Evolutionary conservation across 2,113 vertebrate species (phyloP).

Genomic region (Piaya cayana): DNA sequence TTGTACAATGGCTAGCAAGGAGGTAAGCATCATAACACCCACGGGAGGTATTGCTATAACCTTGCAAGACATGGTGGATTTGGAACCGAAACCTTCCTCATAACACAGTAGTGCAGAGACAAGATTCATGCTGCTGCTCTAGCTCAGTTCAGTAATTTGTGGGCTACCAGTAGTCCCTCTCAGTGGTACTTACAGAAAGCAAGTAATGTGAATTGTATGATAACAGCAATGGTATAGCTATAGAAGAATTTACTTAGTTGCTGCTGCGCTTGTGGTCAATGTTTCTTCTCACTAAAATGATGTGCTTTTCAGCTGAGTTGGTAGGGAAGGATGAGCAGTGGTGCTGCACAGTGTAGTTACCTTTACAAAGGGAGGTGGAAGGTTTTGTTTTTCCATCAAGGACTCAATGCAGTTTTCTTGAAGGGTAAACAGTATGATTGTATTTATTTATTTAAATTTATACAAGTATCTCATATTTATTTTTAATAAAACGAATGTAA

Average conservation of each 20-base stretch:
- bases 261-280: neutral
- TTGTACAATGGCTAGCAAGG: neutral
- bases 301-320: neutral
- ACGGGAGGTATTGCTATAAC: neutral
- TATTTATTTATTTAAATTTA: neutral
- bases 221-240: neutral
- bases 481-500: neutral
- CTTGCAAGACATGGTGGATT: neutral
- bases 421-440: neutral
- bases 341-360: neutral
- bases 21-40: neutral
- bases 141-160: neutral
- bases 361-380: rapidly evolving
- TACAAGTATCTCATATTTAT: neutral
- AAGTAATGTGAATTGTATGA: neutral
- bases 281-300: neutral
- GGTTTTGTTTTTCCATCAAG: neutral
- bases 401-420: neutral
- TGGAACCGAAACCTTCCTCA: neutral
- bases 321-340: neutral
- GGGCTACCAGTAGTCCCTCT: neutral
- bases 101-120: neutral
- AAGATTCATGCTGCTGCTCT: neutral
- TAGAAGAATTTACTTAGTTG: neutral
- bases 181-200: neutral